Percentiles rank a stretch among this genome's conserved stretches.
These are phyloP conservation scores for Oryzias curvinotus DNA, from an alignment of 2,113 vertebrate genomes.

Conservation along the genomic window DNA sequence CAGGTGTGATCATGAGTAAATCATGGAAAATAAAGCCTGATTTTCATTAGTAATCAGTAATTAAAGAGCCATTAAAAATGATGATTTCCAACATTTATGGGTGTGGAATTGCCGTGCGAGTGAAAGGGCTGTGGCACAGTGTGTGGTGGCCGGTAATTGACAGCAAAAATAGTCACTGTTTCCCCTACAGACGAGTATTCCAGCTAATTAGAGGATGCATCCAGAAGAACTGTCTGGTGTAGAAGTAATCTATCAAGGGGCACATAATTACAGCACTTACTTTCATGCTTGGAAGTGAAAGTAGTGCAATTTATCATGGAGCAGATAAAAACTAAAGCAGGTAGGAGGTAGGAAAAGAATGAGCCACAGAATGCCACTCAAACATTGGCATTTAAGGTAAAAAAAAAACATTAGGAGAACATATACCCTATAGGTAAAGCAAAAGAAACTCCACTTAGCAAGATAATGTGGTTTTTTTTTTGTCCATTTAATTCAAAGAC, in stretches of 20 bases:
- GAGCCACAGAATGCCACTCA: not conserved
- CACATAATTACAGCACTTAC: slow-evolving; percentile 29
- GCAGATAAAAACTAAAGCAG: slow-evolving; percentile 19
- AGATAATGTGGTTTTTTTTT: no score
- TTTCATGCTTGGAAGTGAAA: slow-evolving; percentile 26
- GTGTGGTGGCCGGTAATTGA: slow-evolving; percentile 28
- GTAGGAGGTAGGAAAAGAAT: not conserved
- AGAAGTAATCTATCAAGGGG: slow-evolving; percentile 21
- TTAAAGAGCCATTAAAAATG: slow-evolving; percentile 42
- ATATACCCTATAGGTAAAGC: no score
- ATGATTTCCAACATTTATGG: slow-evolving; percentile 36
- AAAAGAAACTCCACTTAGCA: no score
- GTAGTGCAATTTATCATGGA: slow-evolving; percentile 8
- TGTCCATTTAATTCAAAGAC: not conserved
- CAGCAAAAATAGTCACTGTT: slow-evolving; percentile 33
- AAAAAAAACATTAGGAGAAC: not conserved
- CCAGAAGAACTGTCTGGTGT: slow-evolving; percentile 2
- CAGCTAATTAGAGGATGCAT: slow-evolving; percentile 35
- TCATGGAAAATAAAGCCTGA: not conserved
- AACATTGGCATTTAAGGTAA: slow-evolving; percentile 11
- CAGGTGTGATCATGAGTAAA: slow-evolving; percentile 16
- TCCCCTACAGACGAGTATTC: slow-evolving; percentile 31
- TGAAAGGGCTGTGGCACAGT: slow-evolving; percentile 17
- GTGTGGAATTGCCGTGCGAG: slow-evolving; percentile 6
- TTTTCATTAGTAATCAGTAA: slow-evolving; percentile 22